These are phyloP conservation scores for Caranx melampygus DNA, from an alignment of 2,113 vertebrate genomes.

Conservation along the genomic window DNA sequence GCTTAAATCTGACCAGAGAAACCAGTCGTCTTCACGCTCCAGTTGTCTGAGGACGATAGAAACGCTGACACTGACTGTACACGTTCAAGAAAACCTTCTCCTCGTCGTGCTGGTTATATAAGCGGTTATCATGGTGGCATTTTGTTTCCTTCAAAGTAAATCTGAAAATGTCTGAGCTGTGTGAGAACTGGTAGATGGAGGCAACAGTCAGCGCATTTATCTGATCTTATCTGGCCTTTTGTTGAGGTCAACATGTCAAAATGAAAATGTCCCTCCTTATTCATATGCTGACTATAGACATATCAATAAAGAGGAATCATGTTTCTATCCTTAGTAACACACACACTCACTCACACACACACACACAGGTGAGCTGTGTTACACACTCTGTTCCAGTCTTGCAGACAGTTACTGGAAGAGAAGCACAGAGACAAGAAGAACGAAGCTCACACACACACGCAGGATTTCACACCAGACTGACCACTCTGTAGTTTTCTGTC, in stretches of 20 bases:
- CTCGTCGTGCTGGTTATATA: neutral
- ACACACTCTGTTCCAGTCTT: slow-evolving; percentile 2
- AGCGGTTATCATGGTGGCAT: neutral
- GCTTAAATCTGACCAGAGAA: neutral
- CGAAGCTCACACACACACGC: slow-evolving; percentile 66
- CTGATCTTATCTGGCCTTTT: neutral
- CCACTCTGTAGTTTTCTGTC: slow-evolving; percentile 5
- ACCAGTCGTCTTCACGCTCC: neutral
- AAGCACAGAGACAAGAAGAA: slow-evolving; percentile 55
- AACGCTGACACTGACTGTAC: neutral
- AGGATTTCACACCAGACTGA: slow-evolving; percentile 80
- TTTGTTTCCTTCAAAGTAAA: neutral
- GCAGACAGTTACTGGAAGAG: slow-evolving; percentile 58
- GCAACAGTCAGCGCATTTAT: neutral
- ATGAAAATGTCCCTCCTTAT: neutral
- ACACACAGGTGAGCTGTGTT: slow-evolving; percentile 41
- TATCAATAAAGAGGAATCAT: too few relatives aligned
- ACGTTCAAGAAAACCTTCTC: neutral
- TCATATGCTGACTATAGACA: slow-evolving; percentile 3
- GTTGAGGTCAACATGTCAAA: neutral
- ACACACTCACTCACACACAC: slow-evolving; percentile 5
- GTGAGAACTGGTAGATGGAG: neutral
- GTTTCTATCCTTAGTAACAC: neutral
- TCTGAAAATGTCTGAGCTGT: neutral
- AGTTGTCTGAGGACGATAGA: neutral